These are phyloP conservation scores for Gymnarchus niloticus DNA, from an alignment of 2,113 vertebrate genomes.

Conservation along the genomic window DNA sequence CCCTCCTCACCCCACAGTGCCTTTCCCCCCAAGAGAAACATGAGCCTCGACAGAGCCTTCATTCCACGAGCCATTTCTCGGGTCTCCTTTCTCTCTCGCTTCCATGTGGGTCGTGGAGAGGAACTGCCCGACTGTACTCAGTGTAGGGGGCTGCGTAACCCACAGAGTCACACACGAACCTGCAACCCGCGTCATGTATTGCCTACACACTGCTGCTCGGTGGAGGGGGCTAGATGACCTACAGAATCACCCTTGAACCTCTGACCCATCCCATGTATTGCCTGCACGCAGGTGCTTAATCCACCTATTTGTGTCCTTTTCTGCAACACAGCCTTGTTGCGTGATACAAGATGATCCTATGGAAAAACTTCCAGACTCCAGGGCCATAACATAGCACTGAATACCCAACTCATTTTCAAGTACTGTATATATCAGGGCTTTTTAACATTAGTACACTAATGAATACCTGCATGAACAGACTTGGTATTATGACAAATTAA, in stretches of 20 bases:
- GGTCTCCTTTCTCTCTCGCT: background rate
- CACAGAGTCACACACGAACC: background rate
- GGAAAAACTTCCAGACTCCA: background rate
- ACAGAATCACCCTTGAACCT: background rate
- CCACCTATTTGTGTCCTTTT: too few species aligned
- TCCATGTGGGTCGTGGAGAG: background rate
- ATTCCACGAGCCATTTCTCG: constrained; percentile 1
- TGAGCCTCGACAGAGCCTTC: constrained; percentile 28
- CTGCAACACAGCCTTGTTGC: background rate
- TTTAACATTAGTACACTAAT: too few species aligned
- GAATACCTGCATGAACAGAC: too few species aligned
- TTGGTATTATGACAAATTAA: too few species aligned
- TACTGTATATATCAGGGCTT: too few species aligned
- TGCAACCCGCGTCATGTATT: background rate
- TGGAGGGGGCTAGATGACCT: background rate
- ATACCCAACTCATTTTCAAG: too few species aligned
- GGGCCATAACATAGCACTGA: too few species aligned
- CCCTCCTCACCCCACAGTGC: constrained; percentile 20
- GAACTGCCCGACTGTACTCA: background rate
- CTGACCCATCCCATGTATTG: background rate
- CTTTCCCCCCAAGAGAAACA: constrained; percentile 30
- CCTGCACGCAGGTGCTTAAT: background rate
- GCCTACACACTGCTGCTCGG: background rate
- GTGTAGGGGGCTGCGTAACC: background rate
- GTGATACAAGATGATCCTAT: background rate